A percentile compares a stretch with the other conserved stretches of the same genome.
phyloP scores from a whole-genome alignment of 2,888 invertebrate species.

The Parascotia fuliginaria region DNA sequence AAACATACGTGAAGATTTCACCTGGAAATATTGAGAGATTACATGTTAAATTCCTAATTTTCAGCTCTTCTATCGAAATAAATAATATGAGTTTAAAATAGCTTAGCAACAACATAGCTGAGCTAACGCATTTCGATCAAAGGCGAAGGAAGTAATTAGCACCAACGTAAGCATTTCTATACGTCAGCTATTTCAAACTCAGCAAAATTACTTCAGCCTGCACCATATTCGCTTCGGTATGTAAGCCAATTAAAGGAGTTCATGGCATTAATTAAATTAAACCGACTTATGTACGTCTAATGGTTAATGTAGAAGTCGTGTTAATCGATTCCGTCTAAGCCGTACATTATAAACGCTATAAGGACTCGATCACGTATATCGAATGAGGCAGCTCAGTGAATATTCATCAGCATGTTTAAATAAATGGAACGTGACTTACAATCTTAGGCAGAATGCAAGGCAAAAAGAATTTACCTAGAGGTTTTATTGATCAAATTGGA shows the following conservation, averaged over 20 bases:
- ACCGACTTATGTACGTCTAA: neutral
- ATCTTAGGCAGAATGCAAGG: too few species aligned
- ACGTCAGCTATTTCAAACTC: constrained; percentile 4
- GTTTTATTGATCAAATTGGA: too few species aligned
- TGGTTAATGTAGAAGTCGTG: neutral
- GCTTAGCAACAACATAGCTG: neutral
- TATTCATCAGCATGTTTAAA: neutral
- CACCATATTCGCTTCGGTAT: constrained; percentile 2
- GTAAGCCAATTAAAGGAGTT: constrained; percentile 1
- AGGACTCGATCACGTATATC: neutral
- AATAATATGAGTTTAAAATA: neutral
- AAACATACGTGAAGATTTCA: too few species aligned
- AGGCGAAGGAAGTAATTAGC: constrained; percentile 5
- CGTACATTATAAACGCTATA: neutral
- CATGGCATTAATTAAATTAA: constrained; percentile 1
- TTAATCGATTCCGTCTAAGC: neutral
- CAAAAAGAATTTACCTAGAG: too few species aligned
- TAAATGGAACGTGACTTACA: too few species aligned
- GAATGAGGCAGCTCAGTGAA: neutral
- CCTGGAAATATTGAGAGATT: too few species aligned
- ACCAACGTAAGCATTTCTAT: constrained; percentile 2
- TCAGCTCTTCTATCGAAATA: neutral
- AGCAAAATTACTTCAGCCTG: neutral
- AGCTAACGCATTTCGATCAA: neutral
- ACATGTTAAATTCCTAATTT: too few species aligned